A percentile compares a stretch with the other conserved stretches of the same genome.
Evolutionary conservation across 1,140 invertebrate species (phyloP).

Genomic region (Cherax quadricarinatus): DNA sequence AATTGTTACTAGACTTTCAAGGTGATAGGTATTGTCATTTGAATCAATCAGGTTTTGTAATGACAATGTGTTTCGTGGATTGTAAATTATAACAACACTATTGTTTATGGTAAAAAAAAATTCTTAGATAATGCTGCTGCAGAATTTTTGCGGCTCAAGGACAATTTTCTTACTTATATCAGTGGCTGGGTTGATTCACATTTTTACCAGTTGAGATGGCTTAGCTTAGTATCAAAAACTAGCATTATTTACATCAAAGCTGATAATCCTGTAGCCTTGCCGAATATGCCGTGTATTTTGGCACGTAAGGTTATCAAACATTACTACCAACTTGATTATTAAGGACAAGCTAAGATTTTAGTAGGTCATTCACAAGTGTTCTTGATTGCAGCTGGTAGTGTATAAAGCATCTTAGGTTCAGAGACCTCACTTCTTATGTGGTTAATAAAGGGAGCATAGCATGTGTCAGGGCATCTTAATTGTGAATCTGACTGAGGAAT

Average conservation of each 20-base stretch:
- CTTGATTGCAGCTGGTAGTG: not conserved
- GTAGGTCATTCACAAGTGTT: not conserved
- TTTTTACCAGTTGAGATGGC: not conserved
- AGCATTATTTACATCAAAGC: not conserved
- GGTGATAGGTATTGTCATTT: slow-evolving; percentile 1
- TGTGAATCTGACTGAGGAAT: no score
- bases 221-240: not conserved
- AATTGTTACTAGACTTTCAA: not conserved
- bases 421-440: not conserved
- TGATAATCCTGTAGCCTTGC: not conserved
- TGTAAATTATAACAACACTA: not conserved
- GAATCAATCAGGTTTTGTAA: not conserved
- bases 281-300: not conserved
- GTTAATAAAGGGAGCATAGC: not conserved
- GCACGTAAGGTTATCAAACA: not conserved
- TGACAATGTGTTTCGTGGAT: not conserved
- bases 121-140: not conserved
- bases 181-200: not conserved
- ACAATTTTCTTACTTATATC: not conserved
- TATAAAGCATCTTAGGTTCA: not conserved
- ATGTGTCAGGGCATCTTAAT: not conserved
- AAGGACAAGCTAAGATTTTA: not conserved
- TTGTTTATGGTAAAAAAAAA: not conserved
- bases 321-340: not conserved
- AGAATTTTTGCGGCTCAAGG: not conserved